Conservation (phyloP, 2,113 vertebrate genomes). For the Oncorhynchus gorbuscha region DNA sequence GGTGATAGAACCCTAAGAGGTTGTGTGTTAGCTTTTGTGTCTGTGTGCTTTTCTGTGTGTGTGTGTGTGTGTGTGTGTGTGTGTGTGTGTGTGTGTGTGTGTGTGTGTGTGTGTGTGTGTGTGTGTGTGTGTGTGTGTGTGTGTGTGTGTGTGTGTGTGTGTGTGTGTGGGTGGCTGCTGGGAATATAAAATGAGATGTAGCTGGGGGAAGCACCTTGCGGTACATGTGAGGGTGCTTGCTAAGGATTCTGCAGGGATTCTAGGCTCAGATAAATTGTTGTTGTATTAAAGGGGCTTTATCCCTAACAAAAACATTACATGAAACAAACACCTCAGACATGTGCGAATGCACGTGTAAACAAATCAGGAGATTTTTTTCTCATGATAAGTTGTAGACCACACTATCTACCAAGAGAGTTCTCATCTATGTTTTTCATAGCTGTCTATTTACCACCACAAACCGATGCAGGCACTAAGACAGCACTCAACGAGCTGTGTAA, state of each 20-base stretch:
- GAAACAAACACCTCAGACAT: no score
- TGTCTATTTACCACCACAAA: no score
- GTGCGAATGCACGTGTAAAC: no score
- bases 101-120: background rate
- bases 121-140: background rate
- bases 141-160: background rate
- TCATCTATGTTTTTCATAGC: no score
- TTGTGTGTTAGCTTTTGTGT: background rate
- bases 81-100: background rate
- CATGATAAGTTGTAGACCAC: no score
- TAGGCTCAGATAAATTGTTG: background rate
- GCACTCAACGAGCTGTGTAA: no score
- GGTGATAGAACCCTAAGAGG: background rate
- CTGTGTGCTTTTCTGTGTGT: background rate
- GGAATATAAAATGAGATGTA: conserved; percentile 25
- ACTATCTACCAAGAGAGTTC: no score
- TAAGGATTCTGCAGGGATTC: conserved; percentile 22
- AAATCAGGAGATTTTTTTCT: no score
- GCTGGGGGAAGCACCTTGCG: conserved; percentile 48
- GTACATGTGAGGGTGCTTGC: conserved; percentile 58
- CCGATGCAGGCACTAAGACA: no score
- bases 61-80: background rate
- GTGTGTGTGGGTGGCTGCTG: conserved; percentile 7
- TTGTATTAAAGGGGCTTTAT: background rate
- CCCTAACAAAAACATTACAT: no score